Evolutionary conservation across 2,888 invertebrate species (phyloP).

Genomic region (Iselma pallidipennis): DNA sequence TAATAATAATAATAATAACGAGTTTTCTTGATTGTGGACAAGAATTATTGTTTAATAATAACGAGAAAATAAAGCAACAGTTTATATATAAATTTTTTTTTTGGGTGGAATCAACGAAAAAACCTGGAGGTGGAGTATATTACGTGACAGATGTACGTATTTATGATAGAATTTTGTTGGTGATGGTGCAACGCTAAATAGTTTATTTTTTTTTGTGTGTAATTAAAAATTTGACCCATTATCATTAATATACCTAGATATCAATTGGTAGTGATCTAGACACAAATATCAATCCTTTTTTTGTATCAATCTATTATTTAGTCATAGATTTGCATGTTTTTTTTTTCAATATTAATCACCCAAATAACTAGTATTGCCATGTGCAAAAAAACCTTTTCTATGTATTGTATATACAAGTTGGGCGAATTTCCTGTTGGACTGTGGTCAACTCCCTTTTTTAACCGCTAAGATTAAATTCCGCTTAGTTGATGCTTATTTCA

Average conservation of each 20-base stretch:
- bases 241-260: background rate
- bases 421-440: constrained; percentile 42
- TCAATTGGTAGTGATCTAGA: background rate
- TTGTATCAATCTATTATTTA: background rate
- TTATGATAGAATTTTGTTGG: background rate
- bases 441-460: constrained; percentile 37
- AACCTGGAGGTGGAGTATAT: constrained; percentile 4
- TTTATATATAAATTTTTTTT: background rate
- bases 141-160: constrained; percentile 6
- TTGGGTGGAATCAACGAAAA: constrained; percentile 1
- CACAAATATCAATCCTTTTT: background rate
- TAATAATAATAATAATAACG: constrained; percentile 33
- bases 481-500: constrained; percentile 17
- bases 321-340: constrained; percentile 28
- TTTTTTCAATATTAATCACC: constrained; percentile 28
- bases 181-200: background rate
- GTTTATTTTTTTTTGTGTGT: background rate
- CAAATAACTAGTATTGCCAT: constrained; percentile 15
- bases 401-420: constrained; percentile 13
- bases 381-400: constrained; percentile 14
- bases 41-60: constrained; percentile 20
- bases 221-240: background rate
- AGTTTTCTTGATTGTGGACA: constrained; percentile 36
- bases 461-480: constrained; percentile 18
- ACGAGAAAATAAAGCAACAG: no score